phyloP scores from a whole-genome alignment of 2,888 invertebrate species.

The Prenolepis imparis region DNA sequence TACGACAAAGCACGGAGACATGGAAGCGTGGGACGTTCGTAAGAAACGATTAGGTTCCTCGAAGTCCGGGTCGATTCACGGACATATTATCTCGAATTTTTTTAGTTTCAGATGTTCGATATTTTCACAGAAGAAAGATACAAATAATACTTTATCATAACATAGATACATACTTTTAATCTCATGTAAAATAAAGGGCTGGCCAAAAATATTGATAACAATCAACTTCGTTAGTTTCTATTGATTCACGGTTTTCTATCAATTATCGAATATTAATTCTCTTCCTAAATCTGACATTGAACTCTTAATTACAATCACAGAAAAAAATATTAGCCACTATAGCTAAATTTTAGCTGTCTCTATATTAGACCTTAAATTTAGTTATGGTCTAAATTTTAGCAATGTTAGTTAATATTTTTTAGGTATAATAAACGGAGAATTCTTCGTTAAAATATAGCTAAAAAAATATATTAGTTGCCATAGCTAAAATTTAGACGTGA shows the following conservation, averaged over 20 bases:
- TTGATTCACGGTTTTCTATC: neutral
- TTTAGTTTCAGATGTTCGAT: neutral
- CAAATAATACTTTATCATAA: too few species aligned
- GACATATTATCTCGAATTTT: neutral
- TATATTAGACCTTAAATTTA: too few species aligned
- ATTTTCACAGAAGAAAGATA: neutral
- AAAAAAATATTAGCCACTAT: too few species aligned
- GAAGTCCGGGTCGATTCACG: neutral
- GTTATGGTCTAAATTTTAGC: too few species aligned
- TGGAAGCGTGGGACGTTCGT: conserved; percentile 26
- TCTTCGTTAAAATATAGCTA: too few species aligned
- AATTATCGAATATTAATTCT: neutral
- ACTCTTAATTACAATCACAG: neutral
- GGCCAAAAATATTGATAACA: neutral
- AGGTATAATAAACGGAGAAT: too few species aligned
- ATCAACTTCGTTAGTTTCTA: neutral
- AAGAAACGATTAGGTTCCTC: neutral
- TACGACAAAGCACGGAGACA: conserved; percentile 70
- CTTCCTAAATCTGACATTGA: neutral
- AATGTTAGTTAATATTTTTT: too few species aligned
- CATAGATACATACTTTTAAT: neutral
- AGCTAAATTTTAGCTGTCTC: too few species aligned
- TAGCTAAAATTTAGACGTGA: too few species aligned
- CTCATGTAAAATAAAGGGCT: neutral
- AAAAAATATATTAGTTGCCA: too few species aligned